Evolutionary conservation across 2,113 vertebrate genomes (phyloP), one percentile per base, ranked within the genome.

Genomic region (Epinephelus moara): DNA sequence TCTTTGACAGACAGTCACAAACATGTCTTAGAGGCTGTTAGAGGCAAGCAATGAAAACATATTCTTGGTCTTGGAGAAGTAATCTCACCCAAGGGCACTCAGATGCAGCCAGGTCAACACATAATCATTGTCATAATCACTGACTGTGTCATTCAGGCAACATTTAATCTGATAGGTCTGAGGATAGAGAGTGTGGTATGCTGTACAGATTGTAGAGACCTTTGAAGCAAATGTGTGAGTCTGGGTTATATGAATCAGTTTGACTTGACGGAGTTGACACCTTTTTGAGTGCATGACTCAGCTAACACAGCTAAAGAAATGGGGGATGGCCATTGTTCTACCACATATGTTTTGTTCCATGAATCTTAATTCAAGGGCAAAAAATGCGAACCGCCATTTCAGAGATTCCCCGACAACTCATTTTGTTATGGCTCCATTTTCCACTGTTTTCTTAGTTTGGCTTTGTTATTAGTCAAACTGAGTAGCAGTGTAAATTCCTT

Each of bases 71-170:
- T 66, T 27, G 10, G 62, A 83, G 30, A 47, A 25, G 30, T 42
- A 55, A 49, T 68, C 37, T 0, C 23, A 45, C 17, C 49, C 1
- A 17, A 25, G 40, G n/a, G 3, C 18, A 4, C 27, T 49, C 25
- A 23, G 23, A 27, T 30, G 69, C 11, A 74, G 30, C 25, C n/a
- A 56, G 33, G 40, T 66, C 17, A 81, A 74, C 70, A 47, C 45
- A 5, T 27, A 59, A 52, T 81, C 30, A 27, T 21, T 33, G 8
- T 37, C 33, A 37, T 37, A 37, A 37, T 37, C 33, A 37, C 4
- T 27, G 17, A 81, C 40, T 60, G 33, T 9, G 13, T 21, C 10
- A 72, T 45, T 49, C 18, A 18, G 33, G 21, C n/a, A 25, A 45
- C 37, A 47, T 47, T 14, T 30, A 23, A 72, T 47, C 37, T 8